These are phyloP conservation scores for Azemiops feae DNA, from an alignment of 2,113 vertebrate genomes.

Conservation along the genomic window DNA sequence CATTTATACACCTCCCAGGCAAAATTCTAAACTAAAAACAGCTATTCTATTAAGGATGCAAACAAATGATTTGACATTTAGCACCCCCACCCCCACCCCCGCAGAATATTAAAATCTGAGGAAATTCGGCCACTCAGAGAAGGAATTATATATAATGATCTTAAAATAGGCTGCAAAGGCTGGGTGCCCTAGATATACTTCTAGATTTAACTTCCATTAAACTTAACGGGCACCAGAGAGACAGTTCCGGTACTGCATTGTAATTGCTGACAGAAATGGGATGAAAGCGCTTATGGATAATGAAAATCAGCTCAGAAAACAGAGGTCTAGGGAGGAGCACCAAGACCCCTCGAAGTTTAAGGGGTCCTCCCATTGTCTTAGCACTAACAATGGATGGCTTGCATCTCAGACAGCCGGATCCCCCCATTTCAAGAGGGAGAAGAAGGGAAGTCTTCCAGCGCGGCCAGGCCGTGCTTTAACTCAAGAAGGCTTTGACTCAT, in stretches of 20 bases:
- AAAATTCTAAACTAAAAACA: neutral
- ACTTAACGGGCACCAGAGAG: neutral
- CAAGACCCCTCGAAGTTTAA: neutral
- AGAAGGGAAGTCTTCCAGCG: too few relatives aligned
- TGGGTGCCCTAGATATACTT: neutral
- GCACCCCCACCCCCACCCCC: neutral
- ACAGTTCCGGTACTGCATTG: neutral
- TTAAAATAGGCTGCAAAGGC: neutral
- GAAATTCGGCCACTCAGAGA: neutral
- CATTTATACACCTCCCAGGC: neutral
- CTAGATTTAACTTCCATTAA: neutral
- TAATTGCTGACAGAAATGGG: neutral
- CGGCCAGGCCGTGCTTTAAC: neutral
- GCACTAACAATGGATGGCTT: neutral
- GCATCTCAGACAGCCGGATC: neutral
- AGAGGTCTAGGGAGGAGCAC: neutral
- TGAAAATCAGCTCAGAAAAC: neutral
- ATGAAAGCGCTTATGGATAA: neutral
- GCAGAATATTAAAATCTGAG: fast-evolving
- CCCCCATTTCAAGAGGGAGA: neutral
- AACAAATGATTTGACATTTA: neutral
- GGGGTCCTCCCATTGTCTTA: neutral
- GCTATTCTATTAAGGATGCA: neutral
- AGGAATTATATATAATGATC: neutral
- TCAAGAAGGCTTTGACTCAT: neutral